Evolutionary conservation across 2,113 vertebrate genomes (phyloP), one percentile per base, ranked within the genome.

Genomic region (Channa argus): DNA sequence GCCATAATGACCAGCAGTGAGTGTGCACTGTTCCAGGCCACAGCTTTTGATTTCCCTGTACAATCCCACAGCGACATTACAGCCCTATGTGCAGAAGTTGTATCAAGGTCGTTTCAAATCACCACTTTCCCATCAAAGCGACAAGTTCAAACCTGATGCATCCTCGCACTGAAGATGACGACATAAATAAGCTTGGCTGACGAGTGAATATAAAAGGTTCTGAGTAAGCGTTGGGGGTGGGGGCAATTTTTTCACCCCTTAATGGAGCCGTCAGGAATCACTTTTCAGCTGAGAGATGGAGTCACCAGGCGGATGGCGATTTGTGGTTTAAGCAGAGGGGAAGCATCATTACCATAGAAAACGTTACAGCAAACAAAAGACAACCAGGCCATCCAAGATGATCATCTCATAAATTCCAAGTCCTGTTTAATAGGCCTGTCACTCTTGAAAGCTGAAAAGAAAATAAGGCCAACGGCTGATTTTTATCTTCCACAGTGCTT

Each of bases 341-440:
- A 81, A 83, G 84, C 89, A 80, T 92, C 83, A 93, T 94, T 93
- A 93, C 74, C 90, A 85, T 87, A 89, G 91, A 89, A 91, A 91
- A 91, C 90, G 89, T 91, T 88, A 78, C 85, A 71, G 85, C 62
- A 41, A 71, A 62, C 80, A 73, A 79, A 67, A 64, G 85, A 92
- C 91, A 79, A 85, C 78, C 84, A 84, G 75, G 83, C 92, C 91
- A 92, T 93, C 92, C 89, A 79, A 90, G 86, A 90, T 85, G 83
- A 93, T 93, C 85, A 82, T 87, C 79, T 85, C 86, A 92, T 94
- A 93, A 93, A 92, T 89, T 74, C 82, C 64, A 74, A 64, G 82
- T 78, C 51, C 71, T 88, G 85, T 81, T 90, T 93, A 93, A 93
- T 91, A 77, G 84, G 84, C 83, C 89, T 92, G 91, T 88, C 92